Evolutionary conservation across 2,888 invertebrate species (phyloP), one percentile per base, ranked within the genome.

Genomic region (Scaptomyza parva): DNA sequence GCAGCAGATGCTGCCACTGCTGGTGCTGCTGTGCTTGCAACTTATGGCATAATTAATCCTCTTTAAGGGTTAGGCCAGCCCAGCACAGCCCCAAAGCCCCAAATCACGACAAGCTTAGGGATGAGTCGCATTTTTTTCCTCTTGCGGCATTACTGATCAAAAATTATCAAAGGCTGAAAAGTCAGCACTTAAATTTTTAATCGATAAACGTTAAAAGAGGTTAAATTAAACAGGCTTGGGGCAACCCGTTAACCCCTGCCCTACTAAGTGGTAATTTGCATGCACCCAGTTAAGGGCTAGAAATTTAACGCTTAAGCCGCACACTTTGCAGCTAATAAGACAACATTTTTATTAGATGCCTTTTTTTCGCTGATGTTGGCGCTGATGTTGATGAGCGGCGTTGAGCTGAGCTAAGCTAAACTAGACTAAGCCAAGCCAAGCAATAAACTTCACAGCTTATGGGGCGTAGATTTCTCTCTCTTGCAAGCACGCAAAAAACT

Each of bases 241-340:
- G 0, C 17, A 9, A 3, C 1, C 24, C 9, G 11, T 17, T n/a
- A 2, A 2, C 9, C 3, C n/a, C 3, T n/a, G 1, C 22, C 2
- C 7, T 20, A 0, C 24, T 20, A 3, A 12, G 20, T 6, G 40
- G 51, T 17, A 60, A 61, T 74, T 71, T 67, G 50, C 74, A 62
- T 68, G 59, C 47, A 24, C 39, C n/a, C n/a, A 6, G 11, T 12
- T 37, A 20, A 53, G 22, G 22, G 30, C 2, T 28, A 22, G 22
- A 44, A 45, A 37, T 50, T 60, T 47, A 7, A 33, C 30, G 20
- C 48, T 14, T 33, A 22, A 33, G 48, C 33, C 20, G 64, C 53
- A 51, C 51, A 69, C 50, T 59, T 73, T 53, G 43, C 63, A 77
- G 86, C 81, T 82, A 84, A 82, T 86, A 84, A 86, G 84, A 60